A percentile compares a stretch with the other conserved stretches of the same genome.
Conservation (phyloP, 2,797 vertebrate genomes). For the Acrocephalus scirpaceus region DNA sequence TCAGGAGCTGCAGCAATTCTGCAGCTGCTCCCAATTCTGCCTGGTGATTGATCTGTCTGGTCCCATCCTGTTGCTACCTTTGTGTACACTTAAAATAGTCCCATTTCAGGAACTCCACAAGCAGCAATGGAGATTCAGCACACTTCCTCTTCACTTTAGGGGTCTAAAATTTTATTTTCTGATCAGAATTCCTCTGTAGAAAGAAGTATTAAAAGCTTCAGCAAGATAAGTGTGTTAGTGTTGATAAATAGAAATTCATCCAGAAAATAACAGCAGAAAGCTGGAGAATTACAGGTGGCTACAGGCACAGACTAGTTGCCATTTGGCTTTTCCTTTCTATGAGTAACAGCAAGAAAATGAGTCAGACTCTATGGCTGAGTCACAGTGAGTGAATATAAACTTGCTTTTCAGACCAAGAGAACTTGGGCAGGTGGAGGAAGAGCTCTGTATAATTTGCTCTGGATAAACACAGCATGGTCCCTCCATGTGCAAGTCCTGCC, state of each 20-base stretch:
- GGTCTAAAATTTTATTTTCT: neutral
- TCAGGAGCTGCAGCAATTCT: neutral
- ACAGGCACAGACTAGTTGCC: conserved; percentile 56
- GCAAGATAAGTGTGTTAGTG: neutral
- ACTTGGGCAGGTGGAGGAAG: conserved; percentile 12
- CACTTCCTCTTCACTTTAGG: neutral
- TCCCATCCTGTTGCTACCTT: neutral
- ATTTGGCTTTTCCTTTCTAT: conserved; percentile 39
- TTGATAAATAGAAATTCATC: neutral
- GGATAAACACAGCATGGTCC: neutral
- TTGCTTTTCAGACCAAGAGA: neutral
- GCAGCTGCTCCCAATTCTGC: neutral
- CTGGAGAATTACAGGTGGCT: conserved; percentile 58
- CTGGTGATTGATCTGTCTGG: neutral
- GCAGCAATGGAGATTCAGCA: neutral
- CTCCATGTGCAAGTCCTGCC: neutral
- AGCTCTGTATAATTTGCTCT: neutral
- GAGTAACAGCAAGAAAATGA: conserved; percentile 56
- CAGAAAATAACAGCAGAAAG: conserved; percentile 24
- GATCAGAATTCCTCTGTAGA: neutral
- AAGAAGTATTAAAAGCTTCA: neutral
- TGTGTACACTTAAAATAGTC: neutral
- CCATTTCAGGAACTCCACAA: neutral
- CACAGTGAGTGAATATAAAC: conserved; percentile 2
- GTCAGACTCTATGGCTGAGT: conserved; percentile 27